Evolutionary conservation across 1,140 invertebrate species (phyloP).

Genomic region (Akabosia matsudoensis): DNA sequence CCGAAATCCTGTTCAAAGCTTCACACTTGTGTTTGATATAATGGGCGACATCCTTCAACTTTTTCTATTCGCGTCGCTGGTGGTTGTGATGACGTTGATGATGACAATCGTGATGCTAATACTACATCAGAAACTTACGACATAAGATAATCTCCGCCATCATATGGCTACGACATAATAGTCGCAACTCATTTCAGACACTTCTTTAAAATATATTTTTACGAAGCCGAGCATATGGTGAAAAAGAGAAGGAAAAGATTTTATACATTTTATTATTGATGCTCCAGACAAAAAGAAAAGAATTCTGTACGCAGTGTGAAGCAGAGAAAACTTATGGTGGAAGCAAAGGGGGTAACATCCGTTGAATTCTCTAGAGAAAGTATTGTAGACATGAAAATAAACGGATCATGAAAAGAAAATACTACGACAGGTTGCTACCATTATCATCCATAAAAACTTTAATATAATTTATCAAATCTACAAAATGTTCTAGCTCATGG

Average conservation of each 20-base stretch:
- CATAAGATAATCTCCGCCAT: too few species aligned
- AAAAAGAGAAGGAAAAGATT: neutral
- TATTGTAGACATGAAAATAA: neutral
- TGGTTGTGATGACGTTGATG: neutral
- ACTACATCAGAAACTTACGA: too few species aligned
- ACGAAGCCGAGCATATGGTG: neutral
- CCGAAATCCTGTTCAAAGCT: slow-evolving; percentile 5
- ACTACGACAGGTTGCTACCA: neutral
- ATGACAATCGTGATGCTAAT: neutral
- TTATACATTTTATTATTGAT: neutral
- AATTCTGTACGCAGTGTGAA: neutral
- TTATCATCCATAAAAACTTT: neutral
- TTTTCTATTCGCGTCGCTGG: neutral
- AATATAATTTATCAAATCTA: neutral
- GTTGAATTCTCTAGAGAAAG: neutral
- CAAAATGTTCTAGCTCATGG: too few species aligned
- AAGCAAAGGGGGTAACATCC: too few species aligned
- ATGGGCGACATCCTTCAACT: slow-evolving; percentile 18
- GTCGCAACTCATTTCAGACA: too few species aligned
- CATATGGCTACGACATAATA: too few species aligned
- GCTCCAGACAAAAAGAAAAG: neutral
- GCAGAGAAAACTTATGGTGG: neutral
- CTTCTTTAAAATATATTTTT: too few species aligned
- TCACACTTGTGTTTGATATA: slow-evolving; percentile 20
- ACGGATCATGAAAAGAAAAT: neutral